Conservation (phyloP, 2,888 invertebrate genomes). For the Dicycla oo region DNA sequence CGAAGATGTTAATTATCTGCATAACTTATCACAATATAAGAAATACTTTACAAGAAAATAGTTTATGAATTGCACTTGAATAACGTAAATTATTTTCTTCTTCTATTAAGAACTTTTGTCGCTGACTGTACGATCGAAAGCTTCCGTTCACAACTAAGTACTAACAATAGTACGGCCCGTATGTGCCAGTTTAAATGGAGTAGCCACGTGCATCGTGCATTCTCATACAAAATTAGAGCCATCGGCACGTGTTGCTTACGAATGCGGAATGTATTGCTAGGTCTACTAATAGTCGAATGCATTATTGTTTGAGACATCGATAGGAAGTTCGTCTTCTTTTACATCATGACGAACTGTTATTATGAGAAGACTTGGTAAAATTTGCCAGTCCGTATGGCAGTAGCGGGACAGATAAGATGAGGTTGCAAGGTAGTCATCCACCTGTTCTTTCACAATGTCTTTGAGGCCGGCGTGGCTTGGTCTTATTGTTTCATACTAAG, state of each 20-base stretch:
- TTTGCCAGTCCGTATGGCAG: not conserved
- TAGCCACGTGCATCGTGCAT: conserved; percentile 35
- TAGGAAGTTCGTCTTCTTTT: not conserved
- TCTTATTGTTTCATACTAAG: not conserved
- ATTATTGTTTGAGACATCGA: conserved; percentile 8
- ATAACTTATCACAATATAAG: too few species aligned
- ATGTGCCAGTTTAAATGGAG: conserved; percentile 17
- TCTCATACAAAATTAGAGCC: conserved; percentile 34
- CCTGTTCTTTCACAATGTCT: not conserved
- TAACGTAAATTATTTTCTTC: not conserved
- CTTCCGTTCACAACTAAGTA: conserved; percentile 15
- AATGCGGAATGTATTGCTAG: conserved; percentile 28
- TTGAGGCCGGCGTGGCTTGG: not conserved
- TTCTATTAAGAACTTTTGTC: not conserved
- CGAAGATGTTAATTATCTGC: not conserved
- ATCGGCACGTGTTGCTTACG: conserved; percentile 35
- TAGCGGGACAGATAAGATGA: not conserved
- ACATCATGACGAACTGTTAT: not conserved
- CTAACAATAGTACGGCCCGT: conserved; percentile 17
- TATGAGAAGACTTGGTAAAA: not conserved
- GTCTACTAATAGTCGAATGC: conserved; percentile 16
- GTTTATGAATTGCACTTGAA: not conserved
- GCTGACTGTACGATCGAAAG: not conserved
- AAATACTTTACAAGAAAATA: not conserved
- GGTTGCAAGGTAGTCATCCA: not conserved